Conservation (phyloP, 2,888 invertebrate species). For the Eupithecia pulchellata region DNA sequence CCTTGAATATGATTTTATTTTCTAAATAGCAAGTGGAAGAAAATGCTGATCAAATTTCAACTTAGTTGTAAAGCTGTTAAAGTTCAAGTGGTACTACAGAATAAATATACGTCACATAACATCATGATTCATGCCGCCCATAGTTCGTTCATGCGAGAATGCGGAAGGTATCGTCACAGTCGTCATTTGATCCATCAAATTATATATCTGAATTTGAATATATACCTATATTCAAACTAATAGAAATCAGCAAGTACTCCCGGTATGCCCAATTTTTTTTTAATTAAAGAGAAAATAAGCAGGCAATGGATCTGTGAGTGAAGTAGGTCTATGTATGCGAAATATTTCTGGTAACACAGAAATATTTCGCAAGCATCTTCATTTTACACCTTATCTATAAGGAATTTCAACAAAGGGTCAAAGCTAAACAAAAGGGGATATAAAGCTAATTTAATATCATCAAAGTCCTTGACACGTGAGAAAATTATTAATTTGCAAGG, state of each 20-base stretch:
- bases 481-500: constrained; percentile 30
- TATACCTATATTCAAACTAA: too few relatives aligned
- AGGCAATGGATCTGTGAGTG: too few relatives aligned
- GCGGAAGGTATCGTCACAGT: constrained; percentile 27
- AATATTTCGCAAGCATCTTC: not conserved
- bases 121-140: constrained; percentile 28
- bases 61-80: constrained; percentile 13
- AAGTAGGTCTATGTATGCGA: not conserved
- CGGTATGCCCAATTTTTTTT: too few relatives aligned
- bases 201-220: constrained; percentile 6
- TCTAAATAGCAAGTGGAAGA: not conserved
- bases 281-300: too few relatives aligned
- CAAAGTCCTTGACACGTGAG: constrained; percentile 24
- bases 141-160: constrained; percentile 30
- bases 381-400: not conserved
- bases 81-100: constrained; percentile 18
- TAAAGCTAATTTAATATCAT: constrained; percentile 14
- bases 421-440: constrained; percentile 5
- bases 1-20: not conserved
- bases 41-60: constrained; percentile 7
- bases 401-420: constrained; percentile 14
- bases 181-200: constrained; percentile 11
- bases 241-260: too few relatives aligned
- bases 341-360: too few relatives aligned
- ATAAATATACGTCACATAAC: constrained; percentile 10